Conservation (phyloP, 2,113 vertebrate genomes). For the Gymnocephalus cernua region DNA sequence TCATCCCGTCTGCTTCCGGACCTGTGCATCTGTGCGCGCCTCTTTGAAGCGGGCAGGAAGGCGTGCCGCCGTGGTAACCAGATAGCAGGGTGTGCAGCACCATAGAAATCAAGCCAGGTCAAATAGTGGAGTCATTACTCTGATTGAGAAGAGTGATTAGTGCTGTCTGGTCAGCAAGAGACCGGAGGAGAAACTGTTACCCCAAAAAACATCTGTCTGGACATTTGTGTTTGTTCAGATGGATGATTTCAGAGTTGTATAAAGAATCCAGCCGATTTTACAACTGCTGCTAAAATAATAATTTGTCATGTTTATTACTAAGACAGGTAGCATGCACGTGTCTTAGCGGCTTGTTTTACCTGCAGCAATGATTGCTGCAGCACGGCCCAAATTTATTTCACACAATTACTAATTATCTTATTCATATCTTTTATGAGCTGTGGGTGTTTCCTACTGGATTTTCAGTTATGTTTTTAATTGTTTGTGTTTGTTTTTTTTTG, state of each 20-base stretch:
- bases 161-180: conserved; percentile 44
- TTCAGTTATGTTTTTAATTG: too few relatives aligned
- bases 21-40: conserved; percentile 1
- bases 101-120: conserved; percentile 47
- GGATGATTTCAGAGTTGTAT: not conserved
- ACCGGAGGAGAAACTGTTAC: not conserved
- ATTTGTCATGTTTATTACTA: not conserved
- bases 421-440: too few relatives aligned
- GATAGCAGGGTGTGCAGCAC: conserved; percentile 41
- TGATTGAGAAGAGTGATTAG: conserved; percentile 68
- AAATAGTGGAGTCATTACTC: conserved; percentile 58
- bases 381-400: too few relatives aligned
- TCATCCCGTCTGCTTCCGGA: conserved; percentile 60
- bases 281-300: not conserved
- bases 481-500: too few relatives aligned
- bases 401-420: too few relatives aligned
- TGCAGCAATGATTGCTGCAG: too few relatives aligned
- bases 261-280: not conserved
- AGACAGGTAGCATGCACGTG: too few relatives aligned
- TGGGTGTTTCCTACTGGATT: too few relatives aligned
- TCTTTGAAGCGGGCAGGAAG: conserved; percentile 63
- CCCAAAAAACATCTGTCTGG: conserved; percentile 29
- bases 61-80: conserved; percentile 51
- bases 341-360: too few relatives aligned
- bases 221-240: not conserved